Evolutionary conservation across 2,113 vertebrate species (phyloP), one percentile per base, ranked within the genome.

Genomic region (Puma concolor): DNA sequence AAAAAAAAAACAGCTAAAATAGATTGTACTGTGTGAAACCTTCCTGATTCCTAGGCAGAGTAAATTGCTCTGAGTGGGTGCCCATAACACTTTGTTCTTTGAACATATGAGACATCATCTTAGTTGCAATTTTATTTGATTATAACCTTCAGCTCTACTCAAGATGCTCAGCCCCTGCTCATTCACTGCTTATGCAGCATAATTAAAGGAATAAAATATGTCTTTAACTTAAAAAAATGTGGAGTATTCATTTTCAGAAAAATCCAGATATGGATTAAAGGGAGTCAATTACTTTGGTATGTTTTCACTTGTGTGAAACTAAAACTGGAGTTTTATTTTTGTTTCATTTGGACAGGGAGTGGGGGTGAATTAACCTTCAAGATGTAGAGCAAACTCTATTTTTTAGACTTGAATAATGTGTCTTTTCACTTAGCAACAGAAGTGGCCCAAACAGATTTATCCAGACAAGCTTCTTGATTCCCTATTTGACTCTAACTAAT

Each of bases 221-320:
- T 0, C n/a, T 77, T 77, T 67, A 86, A 52, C 33, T 91, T 77
- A 87, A 95, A 97, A 57, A 71, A 80, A 36, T 48, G 25, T 88
- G 41, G 9, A 76, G 31, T 31, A 66, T 91, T 77, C 17, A 63
- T 94, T 92, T 87, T 41, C 38, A 92, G 25, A 66, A 96, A 95
- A 83, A 77, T 64, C 5, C 25, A 88, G 4, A 60, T 67, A 81
- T 15, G 16, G 95, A 88, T 64, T 48, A 80, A 67, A 91, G 52
- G 52, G 13, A 91, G 7, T 50, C 6, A 74, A 9, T 95, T 90
- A 50, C 33, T 96, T 96, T 79, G 81, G 10, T 27, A 76, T 89
- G 87, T 63, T 21, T 19, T 71, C 83, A 16, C 4, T 71, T 64
- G 19, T 38, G 6, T 74, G 48, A n/a, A 88, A 88, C 13, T 67